A percentile compares a stretch with the other conserved stretches of the same genome.
Evolutionary conservation across 2,888 invertebrate species (phyloP).

Genomic region (Melipona beecheii): DNA sequence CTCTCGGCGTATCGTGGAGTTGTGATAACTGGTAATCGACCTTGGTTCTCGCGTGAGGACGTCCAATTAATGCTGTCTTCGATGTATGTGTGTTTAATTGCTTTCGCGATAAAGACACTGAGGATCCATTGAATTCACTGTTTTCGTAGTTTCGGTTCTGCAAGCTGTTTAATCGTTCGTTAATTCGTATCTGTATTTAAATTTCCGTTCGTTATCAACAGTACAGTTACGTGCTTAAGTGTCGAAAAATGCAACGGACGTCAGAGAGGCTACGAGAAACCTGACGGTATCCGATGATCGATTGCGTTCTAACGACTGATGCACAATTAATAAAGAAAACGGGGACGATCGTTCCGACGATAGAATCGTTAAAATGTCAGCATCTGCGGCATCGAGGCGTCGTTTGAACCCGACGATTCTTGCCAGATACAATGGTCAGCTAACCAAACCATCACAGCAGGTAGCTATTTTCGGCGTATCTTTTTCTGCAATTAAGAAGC

Average conservation of each 20-base stretch:
- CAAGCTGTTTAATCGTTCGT: background rate
- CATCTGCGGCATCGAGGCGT: slow-evolving; percentile 72
- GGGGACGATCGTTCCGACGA: slow-evolving; percentile 7
- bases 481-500: background rate
- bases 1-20: background rate
- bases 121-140: background rate
- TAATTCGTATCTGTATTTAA: background rate
- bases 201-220: background rate
- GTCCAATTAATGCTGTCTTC: no score
- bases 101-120: background rate
- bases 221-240: background rate
- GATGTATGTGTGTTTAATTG: background rate
- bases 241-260: slow-evolving; percentile 25
- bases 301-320: background rate
- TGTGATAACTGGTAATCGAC: slow-evolving; percentile 21
- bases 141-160: background rate
- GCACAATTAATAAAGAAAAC: slow-evolving; percentile 38
- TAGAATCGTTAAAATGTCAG: slow-evolving; percentile 70
- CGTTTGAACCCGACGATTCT: slow-evolving; percentile 76
- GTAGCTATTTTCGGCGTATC: slow-evolving; percentile 61
- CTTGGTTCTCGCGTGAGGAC: background rate
- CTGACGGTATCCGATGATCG: slow-evolving; percentile 17
- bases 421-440: slow-evolving; percentile 72
- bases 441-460: slow-evolving; percentile 70
- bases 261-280: background rate